Base-by-base conservation (phyloP, 2,888 invertebrate genomes). In the Meteorus colon region DNA sequence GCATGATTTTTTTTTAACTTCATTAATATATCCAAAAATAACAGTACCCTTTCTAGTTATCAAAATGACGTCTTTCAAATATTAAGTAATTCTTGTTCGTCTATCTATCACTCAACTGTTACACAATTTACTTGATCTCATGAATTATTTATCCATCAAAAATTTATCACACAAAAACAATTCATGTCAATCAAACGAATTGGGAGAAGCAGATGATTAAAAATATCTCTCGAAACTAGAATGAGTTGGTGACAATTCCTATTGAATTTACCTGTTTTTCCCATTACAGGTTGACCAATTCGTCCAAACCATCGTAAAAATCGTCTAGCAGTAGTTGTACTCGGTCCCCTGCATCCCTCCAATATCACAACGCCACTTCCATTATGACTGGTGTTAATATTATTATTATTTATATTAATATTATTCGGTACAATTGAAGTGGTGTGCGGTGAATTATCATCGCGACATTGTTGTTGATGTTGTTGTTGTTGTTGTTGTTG, bases 281-380 rank as follows among this genome's bases (percentile, higher is more conserved):
- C 91, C 78, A 91, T 91, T 45, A 91, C 91, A 77, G 91, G 91
- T 73, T 91, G 91, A 66, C 91, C 91, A 45, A 92, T 87, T 78
- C 91, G 90, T 63, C 91, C 90, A 82, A 92, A 91, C 92, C 92
- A 92, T 82, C 91, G 89, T 78, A 92, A 89, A 83, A 92, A 92
- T 76, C 91, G 87, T 80, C 92, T 90, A 14, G 91, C 91, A 10
- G 91, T 91, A 37, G 91, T 90, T 24, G 88, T 87, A 34, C 86
- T 84, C 27, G 87, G 86, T 24, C 86, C 86, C 74, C 87, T 82
- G 75, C 88, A 87, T 55, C 85, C 88, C 24, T 87, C 87, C 77
- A 87, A 78, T 74, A 88, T 86, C 45, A 87, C 86, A 37, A 87
- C 86, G 16, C 86, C 86, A 79, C 86, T 86, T 70, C 83, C 86